A percentile compares a stretch with the other conserved stretches of the same genome.
Conservation (phyloP, 1,140 invertebrate genomes). For the Myzus persicae region DNA sequence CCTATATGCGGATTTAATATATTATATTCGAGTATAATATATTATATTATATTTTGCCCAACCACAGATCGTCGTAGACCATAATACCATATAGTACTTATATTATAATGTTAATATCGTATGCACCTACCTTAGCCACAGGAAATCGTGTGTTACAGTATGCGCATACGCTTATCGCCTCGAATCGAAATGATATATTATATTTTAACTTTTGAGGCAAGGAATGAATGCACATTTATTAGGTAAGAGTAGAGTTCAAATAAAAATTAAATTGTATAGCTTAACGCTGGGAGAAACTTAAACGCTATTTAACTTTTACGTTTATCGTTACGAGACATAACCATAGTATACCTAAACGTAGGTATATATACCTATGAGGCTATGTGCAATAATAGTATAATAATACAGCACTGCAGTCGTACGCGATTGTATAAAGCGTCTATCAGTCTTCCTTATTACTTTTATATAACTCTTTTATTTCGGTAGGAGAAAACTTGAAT, state of each 20-base stretch:
- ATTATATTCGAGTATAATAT: neutral
- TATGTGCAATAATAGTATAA: constrained; percentile 2
- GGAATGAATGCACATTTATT: neutral
- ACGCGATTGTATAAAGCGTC: neutral
- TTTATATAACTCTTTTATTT: neutral
- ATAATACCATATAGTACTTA: neutral
- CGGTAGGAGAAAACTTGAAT: neutral
- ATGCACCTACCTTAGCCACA: neutral
- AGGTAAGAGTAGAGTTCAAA: neutral
- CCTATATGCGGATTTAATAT: neutral
- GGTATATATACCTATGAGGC: neutral
- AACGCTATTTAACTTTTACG: neutral
- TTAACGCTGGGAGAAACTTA: neutral
- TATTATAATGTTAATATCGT: neutral
- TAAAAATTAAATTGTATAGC: constrained; percentile 14
- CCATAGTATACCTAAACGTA: neutral
- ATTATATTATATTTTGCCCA: neutral
- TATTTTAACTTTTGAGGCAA: neutral
- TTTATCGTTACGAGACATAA: neutral
- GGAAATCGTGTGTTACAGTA: neutral
- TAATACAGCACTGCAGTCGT: neutral
- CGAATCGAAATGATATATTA: neutral
- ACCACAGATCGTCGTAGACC: neutral
- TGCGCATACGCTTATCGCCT: neutral
- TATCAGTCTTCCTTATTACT: neutral